phyloP scores from a whole-genome alignment of 2,888 invertebrate genomes.

The Agrotis segetum region DNA sequence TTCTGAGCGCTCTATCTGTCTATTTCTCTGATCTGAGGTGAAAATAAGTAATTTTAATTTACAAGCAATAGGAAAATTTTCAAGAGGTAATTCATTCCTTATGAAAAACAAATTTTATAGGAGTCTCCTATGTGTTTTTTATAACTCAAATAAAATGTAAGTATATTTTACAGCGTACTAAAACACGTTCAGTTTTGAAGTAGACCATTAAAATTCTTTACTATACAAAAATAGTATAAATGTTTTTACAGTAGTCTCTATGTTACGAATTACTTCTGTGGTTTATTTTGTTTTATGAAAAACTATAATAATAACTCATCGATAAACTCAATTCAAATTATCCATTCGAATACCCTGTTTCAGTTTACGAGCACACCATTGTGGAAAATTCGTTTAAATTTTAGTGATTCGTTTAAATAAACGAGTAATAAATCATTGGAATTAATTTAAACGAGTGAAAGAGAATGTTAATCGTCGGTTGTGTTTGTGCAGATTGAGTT shows the following conservation, averaged over 20 bases:
- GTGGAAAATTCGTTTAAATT: conserved; percentile 5
- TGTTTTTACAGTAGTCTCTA: not conserved
- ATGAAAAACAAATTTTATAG: not conserved
- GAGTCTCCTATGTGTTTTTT: not conserved
- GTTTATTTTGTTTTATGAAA: conserved; percentile 13
- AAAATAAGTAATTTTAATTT: too few relatives aligned
- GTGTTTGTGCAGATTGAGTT: conserved; percentile 47
- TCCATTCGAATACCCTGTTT: conserved; percentile 12
- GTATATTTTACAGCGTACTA: not conserved
- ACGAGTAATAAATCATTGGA: conserved; percentile 34
- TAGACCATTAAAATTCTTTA: conserved; percentile 27
- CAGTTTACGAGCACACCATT: conserved; percentile 37
- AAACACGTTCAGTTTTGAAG: conserved; percentile 13
- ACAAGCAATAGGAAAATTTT: too few relatives aligned
- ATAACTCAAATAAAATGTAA: not conserved
- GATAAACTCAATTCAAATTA: conserved; percentile 24
- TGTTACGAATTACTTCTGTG: conserved; percentile 20
- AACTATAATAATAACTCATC: conserved; percentile 33
- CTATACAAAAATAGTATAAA: not conserved
- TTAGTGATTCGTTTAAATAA: conserved; percentile 31
- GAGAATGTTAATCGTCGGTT: conserved; percentile 24
- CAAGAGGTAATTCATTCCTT: not conserved
- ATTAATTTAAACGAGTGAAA: conserved; percentile 31
- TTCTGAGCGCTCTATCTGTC: too few relatives aligned
- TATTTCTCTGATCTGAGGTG: too few relatives aligned